Conservation (phyloP, 2,113 vertebrate species). For the Microcebus murinus region DNA sequence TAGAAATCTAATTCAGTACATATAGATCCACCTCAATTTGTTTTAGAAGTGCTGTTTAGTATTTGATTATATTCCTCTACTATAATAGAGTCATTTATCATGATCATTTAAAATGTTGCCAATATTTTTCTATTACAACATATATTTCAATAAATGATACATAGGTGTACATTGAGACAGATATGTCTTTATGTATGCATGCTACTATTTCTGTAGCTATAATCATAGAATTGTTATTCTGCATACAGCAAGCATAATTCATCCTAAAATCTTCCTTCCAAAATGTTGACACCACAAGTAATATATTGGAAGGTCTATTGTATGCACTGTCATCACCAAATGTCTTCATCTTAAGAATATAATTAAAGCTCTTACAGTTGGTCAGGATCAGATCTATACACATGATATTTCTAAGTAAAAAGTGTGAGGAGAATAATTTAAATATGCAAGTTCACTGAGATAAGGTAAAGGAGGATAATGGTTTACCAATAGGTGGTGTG, state of each 20-base stretch:
- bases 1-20: background rate
- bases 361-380: background rate
- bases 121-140: background rate
- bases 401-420: background rate
- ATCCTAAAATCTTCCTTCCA: background rate
- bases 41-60: background rate
- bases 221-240: background rate
- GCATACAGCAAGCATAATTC: background rate
- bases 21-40: background rate
- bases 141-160: background rate
- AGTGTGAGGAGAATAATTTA: background rate
- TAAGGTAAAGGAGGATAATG: background rate
- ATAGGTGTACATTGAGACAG: background rate
- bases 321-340: background rate
- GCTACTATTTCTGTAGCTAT: background rate
- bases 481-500: background rate
- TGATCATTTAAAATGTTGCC: background rate
- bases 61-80: background rate
- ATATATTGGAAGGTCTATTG: background rate
- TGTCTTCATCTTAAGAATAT: background rate
- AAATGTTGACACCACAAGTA: background rate
- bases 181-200: background rate
- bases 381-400: background rate
- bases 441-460: background rate
- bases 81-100: background rate